Percentiles rank a stretch among this genome's conserved stretches.
phyloP scores from a whole-genome alignment of 2,797 vertebrate species.

The Sylvia borin region DNA sequence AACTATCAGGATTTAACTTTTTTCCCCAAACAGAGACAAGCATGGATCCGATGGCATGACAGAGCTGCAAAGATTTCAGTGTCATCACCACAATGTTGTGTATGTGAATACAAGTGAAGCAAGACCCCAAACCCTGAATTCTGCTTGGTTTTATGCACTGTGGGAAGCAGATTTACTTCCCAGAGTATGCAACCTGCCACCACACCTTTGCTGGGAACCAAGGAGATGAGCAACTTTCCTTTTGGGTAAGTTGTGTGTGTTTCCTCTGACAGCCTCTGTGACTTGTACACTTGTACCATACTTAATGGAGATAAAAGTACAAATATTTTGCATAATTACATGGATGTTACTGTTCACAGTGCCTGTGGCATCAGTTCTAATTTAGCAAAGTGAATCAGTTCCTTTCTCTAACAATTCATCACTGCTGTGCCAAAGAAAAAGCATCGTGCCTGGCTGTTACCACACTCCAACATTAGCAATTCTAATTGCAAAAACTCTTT shows the following conservation, averaged over 20 bases:
- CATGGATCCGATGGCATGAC: background rate
- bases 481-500: constrained; percentile 39
- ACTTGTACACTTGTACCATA: constrained; percentile 31
- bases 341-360: constrained; percentile 45
- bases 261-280: constrained; percentile 26
- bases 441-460: constrained; percentile 7
- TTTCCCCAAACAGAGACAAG: background rate
- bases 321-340: constrained; percentile 67
- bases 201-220: background rate
- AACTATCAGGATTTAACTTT: background rate
- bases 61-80: background rate
- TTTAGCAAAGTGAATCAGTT: constrained; percentile 60
- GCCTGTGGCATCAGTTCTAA: constrained; percentile 45
- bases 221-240: constrained; percentile 2
- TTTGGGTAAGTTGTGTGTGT: constrained; percentile 8
- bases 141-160: background rate
- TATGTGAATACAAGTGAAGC: background rate
- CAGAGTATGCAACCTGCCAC: background rate
- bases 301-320: constrained; percentile 59
- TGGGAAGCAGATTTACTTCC: background rate
- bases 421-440: constrained; percentile 18
- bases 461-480: constrained; percentile 38
- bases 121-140: background rate
- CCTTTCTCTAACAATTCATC: constrained; percentile 51
- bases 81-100: background rate